These are phyloP conservation scores for Hylaeus volcanicus DNA, from an alignment of 1,140 invertebrate genomes.

Conservation along the genomic window DNA sequence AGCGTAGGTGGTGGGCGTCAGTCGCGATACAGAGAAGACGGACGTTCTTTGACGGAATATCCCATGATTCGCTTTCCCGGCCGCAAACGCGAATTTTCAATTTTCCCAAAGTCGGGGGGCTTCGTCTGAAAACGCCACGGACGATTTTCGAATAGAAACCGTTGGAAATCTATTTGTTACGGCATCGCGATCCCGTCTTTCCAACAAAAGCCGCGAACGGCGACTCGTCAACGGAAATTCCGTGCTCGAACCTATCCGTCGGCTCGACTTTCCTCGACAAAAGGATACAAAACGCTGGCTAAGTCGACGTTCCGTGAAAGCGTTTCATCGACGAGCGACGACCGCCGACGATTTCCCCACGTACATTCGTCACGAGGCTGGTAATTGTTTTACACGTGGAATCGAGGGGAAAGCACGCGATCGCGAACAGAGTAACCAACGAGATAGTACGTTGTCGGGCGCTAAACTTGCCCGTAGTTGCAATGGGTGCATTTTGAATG, in stretches of 20 bases:
- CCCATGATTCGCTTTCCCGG: neutral
- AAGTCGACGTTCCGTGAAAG: neutral
- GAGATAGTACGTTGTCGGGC: neutral
- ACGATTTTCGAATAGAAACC: slow-evolving; percentile 18
- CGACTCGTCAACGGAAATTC: neutral
- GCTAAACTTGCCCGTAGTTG: too few relatives aligned
- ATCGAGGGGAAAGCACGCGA: neutral
- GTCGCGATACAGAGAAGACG: neutral
- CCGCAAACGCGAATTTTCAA: neutral
- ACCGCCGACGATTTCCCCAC: neutral
- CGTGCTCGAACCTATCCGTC: slow-evolving; percentile 38
- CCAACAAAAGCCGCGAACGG: slow-evolving; percentile 27
- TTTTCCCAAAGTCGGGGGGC: slow-evolving; percentile 6
- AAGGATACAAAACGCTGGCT: neutral
- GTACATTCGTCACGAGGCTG: neutral
- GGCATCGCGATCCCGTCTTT: slow-evolving; percentile 20
- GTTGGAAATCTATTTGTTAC: slow-evolving; percentile 9
- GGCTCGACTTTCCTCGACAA: slow-evolving; percentile 22
- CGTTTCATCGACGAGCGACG: neutral
- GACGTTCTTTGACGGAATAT: neutral
- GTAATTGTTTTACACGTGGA: neutral
- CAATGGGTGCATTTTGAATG: too few relatives aligned
- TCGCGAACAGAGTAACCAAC: slow-evolving; percentile 28
- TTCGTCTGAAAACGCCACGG: slow-evolving; percentile 6
- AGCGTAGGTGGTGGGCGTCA: neutral